These are phyloP conservation scores for Epinephelus malabaricus DNA, from an alignment of 2,797 vertebrate species.

Conservation along the genomic window DNA sequence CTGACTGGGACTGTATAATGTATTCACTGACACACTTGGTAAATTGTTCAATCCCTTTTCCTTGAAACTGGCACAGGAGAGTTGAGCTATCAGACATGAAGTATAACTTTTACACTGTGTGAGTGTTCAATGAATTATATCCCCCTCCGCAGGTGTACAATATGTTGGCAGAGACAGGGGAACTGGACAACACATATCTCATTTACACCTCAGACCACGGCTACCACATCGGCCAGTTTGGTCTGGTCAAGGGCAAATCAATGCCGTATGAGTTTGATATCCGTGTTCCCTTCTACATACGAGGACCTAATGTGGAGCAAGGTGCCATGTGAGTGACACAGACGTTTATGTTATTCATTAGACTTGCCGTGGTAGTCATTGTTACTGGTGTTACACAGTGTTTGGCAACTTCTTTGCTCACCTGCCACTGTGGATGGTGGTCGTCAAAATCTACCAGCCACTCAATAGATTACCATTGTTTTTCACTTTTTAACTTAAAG, in stretches of 20 bases:
- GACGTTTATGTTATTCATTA: neutral
- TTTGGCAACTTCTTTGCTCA: too few relatives aligned
- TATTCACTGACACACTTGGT: constrained; percentile 81
- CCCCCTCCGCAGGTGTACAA: constrained; percentile 89
- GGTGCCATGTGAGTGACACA: constrained; percentile 91
- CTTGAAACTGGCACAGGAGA: constrained; percentile 71
- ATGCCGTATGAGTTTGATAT: constrained; percentile 99
- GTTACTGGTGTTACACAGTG: too few relatives aligned
- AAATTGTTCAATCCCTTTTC: constrained; percentile 67
- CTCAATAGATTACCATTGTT: too few relatives aligned
- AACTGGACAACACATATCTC: constrained; percentile 96
- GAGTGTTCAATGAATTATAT: constrained; percentile 47
- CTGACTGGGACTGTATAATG: constrained; percentile 72
- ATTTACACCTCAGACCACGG: constrained; percentile 98
- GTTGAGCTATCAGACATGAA: constrained; percentile 54
- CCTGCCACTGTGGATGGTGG: too few relatives aligned
- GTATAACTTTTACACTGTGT: constrained; percentile 44
- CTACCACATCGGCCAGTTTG: constrained; percentile 98
- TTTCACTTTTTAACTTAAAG: too few relatives aligned
- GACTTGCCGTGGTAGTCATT: too few relatives aligned
- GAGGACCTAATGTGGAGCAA: constrained; percentile 95
- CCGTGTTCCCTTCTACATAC: constrained; percentile 94
- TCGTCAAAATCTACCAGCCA: too few relatives aligned
- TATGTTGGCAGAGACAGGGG: constrained; percentile 92
- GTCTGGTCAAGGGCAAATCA: constrained; percentile 97